Percentiles rank a stretch among this genome's conserved stretches.
Conservation (phyloP, 1,140 invertebrate genomes). For the Drosophila prosaltans region DNA sequence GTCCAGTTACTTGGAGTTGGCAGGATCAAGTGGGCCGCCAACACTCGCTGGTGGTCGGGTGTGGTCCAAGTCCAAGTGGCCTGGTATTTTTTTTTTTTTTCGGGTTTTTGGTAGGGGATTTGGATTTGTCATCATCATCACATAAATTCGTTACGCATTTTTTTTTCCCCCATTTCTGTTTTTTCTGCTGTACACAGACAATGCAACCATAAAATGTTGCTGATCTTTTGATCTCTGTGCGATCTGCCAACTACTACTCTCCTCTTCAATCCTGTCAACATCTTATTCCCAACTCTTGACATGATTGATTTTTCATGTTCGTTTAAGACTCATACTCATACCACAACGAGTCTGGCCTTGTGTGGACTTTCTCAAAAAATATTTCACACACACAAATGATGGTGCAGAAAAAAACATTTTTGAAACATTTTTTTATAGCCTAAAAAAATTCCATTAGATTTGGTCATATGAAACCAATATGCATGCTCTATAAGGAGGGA, state of each 20-base stretch:
- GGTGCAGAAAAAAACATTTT: not conserved
- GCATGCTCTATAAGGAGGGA: not conserved
- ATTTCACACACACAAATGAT: conserved; percentile 32
- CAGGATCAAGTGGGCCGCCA: conserved; percentile 70
- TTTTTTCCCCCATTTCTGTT: not conserved
- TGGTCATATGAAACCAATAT: not conserved
- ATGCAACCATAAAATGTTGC: conserved; percentile 61
- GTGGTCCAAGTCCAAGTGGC: conserved; percentile 60
- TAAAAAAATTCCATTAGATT: not conserved
- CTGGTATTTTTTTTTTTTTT: conserved; percentile 13
- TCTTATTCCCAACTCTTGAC: conserved; percentile 67
- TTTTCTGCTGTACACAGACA: conserved; percentile 29
- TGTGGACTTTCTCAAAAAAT: conserved; percentile 68
- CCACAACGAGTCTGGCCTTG: conserved; percentile 27
- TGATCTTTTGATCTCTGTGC: conserved; percentile 61
- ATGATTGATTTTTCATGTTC: conserved; percentile 76
- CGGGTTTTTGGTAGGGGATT: conserved; percentile 16
- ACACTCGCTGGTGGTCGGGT: conserved; percentile 44
- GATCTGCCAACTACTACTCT: not conserved
- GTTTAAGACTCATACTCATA: not conserved
- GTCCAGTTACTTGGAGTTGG: conserved; percentile 18
- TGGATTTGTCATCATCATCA: conserved; percentile 71
- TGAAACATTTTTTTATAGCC: conserved; percentile 8
- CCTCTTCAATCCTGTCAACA: conserved; percentile 59
- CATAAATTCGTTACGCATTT: conserved; percentile 76